Conservation (phyloP, 2,113 vertebrate species). For the Platanista minor region DNA sequence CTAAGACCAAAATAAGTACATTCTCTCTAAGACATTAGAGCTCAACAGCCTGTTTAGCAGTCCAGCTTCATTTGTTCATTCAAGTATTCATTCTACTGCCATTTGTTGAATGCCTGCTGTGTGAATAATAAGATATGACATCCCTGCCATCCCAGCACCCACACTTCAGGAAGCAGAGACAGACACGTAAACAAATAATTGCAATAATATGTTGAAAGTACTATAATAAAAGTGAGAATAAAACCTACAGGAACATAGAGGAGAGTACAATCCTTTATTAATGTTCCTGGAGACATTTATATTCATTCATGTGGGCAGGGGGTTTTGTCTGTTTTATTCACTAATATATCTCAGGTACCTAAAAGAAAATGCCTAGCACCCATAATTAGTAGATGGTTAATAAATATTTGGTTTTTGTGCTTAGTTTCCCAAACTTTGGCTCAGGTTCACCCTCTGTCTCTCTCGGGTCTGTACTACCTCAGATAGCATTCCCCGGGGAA, state of each 20-base stretch:
- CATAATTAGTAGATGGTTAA: not conserved
- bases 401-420: not conserved
- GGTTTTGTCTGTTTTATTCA: not conserved
- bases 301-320: not conserved
- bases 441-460: not conserved
- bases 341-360: not conserved
- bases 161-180: not conserved
- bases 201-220: not conserved
- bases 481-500: not conserved
- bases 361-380: slow-evolving; percentile 6
- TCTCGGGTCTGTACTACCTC: not conserved
- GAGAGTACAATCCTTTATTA: not conserved
- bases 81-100: not conserved
- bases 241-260: not conserved
- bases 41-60: not conserved
- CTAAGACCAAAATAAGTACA: slow-evolving; percentile 30
- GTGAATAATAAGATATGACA: not conserved
- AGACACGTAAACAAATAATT: not conserved
- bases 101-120: not conserved
- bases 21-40: slow-evolving; percentile 6
- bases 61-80: slow-evolving; percentile 13
- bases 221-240: slow-evolving; percentile 5
- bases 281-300: not conserved
- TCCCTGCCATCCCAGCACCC: not conserved
- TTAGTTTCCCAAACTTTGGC: not conserved